Percentiles rank a stretch among this genome's conserved stretches.
These are phyloP conservation scores for Hedychridium roseum DNA, from an alignment of 2,888 invertebrate genomes.

Conservation along the genomic window DNA sequence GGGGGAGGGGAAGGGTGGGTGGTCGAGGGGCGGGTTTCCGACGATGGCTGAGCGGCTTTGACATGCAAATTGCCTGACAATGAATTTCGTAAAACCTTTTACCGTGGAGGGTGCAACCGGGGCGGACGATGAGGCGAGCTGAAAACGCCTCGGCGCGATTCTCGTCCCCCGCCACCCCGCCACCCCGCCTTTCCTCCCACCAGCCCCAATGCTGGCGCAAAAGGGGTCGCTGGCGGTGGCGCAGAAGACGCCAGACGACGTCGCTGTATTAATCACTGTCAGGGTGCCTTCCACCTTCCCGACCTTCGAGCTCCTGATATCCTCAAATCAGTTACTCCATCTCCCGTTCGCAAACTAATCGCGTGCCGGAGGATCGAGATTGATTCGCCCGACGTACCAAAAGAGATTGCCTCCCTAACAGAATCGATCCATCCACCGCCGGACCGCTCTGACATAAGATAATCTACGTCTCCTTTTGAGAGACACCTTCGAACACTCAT, in stretches of 20 bases:
- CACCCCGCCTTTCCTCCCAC: conserved; percentile 1
- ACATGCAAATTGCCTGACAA: conserved; percentile 62
- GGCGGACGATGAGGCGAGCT: conserved; percentile 33
- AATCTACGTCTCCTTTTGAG: too few relatives aligned
- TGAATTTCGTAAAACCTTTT: conserved; percentile 63
- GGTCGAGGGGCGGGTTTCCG: conserved; percentile 42
- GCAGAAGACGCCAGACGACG: conserved; percentile 57
- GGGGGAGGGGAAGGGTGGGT: conserved; percentile 19
- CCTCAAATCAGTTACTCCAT: conserved; percentile 41
- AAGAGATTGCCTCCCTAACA: too few relatives aligned
- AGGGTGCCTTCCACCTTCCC: conserved; percentile 30
- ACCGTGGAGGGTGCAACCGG: conserved; percentile 51
- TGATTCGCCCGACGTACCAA: conserved; percentile 28
- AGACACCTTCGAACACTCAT: too few relatives aligned
- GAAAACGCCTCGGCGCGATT: conserved; percentile 17
- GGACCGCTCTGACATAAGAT: conserved; percentile 7
- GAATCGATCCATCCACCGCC: conserved; percentile 15
- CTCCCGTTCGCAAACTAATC: conserved; percentile 35
- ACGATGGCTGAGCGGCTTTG: conserved; percentile 47
- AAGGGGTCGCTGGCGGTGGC: conserved; percentile 24
- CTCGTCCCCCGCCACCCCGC: conserved; percentile 5
- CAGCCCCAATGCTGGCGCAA: too few relatives aligned
- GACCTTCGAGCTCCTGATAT: conserved; percentile 28
- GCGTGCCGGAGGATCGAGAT: conserved; percentile 30
- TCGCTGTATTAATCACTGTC: conserved; percentile 62